Conservation (phyloP, 1,140 invertebrate genomes). For the Aleiodes sp. region DNA sequence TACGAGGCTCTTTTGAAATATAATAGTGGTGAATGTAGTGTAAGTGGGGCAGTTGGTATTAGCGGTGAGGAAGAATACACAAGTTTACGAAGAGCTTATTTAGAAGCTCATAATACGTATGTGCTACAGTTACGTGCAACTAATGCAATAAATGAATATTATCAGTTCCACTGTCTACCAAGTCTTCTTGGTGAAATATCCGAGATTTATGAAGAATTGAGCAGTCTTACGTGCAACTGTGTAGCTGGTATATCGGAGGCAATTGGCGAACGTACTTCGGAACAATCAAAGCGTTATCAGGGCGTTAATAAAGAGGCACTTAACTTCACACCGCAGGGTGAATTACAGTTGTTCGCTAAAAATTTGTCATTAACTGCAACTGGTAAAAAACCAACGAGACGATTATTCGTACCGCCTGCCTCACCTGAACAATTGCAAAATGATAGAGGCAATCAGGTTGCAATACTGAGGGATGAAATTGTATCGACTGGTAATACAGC, state of each 20-base stretch:
- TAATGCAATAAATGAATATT: conserved; percentile 84
- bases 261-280: conserved; percentile 47
- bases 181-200: conserved; percentile 55
- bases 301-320: conserved; percentile 52
- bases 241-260: conserved; percentile 56
- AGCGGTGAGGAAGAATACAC: conserved; percentile 66
- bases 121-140: conserved; percentile 91
- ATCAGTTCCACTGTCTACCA: conserved; percentile 63
- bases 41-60: neutral
- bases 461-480: conserved; percentile 82
- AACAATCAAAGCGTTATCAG: conserved; percentile 58
- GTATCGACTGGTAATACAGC: conserved; percentile 78
- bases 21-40: conserved; percentile 26
- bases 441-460: conserved; percentile 61
- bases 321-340: conserved; percentile 46
- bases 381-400: conserved; percentile 49
- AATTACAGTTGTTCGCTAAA: conserved; percentile 56
- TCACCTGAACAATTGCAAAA: conserved; percentile 56
- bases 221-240: conserved; percentile 55
- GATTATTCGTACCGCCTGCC: conserved; percentile 57
- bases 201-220: conserved; percentile 61
- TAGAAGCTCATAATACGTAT: conserved; percentile 93
- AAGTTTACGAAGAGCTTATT: conserved; percentile 75
- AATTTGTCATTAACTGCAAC: conserved; percentile 40
- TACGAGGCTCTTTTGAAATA: conserved; percentile 77